These are phyloP conservation scores for Crenichthys baileyi DNA, from an alignment of 2,797 vertebrate species.

Conservation along the genomic window DNA sequence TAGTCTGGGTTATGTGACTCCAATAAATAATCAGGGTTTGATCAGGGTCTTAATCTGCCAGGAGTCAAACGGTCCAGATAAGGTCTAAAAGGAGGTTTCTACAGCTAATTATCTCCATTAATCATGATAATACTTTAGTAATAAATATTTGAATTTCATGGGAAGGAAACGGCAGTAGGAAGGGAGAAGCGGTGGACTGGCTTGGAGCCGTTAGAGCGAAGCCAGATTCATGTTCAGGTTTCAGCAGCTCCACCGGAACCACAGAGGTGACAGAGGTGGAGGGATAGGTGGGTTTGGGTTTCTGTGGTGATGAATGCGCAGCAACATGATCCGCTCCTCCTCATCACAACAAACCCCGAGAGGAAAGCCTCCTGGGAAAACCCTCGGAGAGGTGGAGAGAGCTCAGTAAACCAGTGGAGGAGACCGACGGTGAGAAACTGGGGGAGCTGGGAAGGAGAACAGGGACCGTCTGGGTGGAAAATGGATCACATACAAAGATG, in stretches of 20 bases:
- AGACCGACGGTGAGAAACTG: neutral
- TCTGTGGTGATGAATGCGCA: slow-evolving; percentile 36
- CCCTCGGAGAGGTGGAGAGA: neutral
- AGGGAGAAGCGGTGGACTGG: too few relatives aligned
- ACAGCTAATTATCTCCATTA: too few relatives aligned
- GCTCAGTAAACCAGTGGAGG: slow-evolving; percentile 1
- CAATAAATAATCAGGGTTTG: too few relatives aligned
- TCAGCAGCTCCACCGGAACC: neutral
- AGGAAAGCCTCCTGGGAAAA: slow-evolving; percentile 37
- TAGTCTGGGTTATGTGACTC: too few relatives aligned
- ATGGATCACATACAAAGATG: neutral
- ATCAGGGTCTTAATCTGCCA: too few relatives aligned
- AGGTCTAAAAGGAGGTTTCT: too few relatives aligned
- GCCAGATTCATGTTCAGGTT: neutral
- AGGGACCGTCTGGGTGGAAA: neutral
- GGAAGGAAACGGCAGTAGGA: too few relatives aligned
- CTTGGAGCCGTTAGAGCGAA: too few relatives aligned
- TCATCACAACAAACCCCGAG: slow-evolving; percentile 41
- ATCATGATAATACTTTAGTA: too few relatives aligned
- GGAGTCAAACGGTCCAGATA: too few relatives aligned
- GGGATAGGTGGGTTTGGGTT: neutral
- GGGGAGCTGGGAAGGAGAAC: neutral
- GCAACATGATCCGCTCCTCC: slow-evolving; percentile 21
- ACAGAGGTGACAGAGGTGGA: neutral
- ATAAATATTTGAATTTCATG: too few relatives aligned